Evolutionary conservation across 2,113 vertebrate genomes (phyloP).

Genomic region (Corythornis madagascariensis): DNA sequence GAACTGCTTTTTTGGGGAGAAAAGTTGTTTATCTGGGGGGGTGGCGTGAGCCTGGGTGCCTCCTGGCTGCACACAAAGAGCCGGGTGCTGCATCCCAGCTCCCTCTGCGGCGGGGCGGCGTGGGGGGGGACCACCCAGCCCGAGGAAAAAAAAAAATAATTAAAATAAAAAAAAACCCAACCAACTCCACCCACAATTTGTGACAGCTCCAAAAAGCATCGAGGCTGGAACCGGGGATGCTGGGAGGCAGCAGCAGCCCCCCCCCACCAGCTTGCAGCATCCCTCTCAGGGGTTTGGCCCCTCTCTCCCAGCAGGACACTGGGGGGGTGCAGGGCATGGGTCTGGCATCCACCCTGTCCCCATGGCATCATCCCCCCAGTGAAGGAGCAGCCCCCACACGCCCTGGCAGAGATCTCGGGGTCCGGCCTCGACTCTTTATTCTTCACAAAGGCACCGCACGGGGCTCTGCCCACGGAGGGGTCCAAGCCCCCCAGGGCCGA

Average conservation of each 20-base stretch:
- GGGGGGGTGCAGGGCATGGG: background rate
- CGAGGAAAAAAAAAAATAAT: background rate
- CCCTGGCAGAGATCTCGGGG: rapidly evolving
- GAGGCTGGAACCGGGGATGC: background rate
- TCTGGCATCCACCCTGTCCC: background rate
- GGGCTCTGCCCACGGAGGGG: background rate
- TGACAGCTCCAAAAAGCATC: background rate
- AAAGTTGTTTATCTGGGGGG: background rate
- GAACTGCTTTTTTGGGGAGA: background rate
- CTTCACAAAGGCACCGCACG: rapidly evolving
- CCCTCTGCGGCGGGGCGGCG: background rate
- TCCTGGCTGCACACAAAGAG: constrained; percentile 4
- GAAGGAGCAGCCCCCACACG: background rate
- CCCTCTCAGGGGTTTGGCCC: too few relatives aligned
- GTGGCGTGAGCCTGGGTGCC: background rate
- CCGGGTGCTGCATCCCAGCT: background rate
- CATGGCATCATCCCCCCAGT: background rate
- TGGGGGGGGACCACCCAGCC: constrained; percentile 8
- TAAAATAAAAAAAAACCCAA: rapidly evolving
- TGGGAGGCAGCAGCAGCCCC: too few relatives aligned
- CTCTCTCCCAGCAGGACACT: too few relatives aligned
- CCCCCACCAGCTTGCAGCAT: too few relatives aligned
- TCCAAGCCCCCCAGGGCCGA: background rate
- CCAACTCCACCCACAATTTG: background rate
- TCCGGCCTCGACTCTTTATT: background rate